Evolutionary conservation across 2,888 invertebrate genomes (phyloP), one percentile per base, ranked within the genome.

Genomic region (Amphipoea lucens): DNA sequence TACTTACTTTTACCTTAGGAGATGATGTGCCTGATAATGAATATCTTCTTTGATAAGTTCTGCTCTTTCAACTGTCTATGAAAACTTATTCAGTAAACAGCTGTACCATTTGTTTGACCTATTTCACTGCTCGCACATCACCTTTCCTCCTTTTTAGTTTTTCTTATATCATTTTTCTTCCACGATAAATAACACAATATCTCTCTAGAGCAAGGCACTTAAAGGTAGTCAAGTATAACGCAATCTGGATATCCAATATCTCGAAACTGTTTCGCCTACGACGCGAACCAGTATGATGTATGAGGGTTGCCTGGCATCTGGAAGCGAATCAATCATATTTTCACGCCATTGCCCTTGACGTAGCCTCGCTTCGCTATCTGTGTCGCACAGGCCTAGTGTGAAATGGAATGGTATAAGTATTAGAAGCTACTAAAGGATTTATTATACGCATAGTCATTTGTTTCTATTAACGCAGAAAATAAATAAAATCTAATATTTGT

Each of bases 321-420:
- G 78, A 81, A 81, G 74, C 48, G 67, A 79, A 89, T 89, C 83
- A 83, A 90, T 89, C 89, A 88, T 90, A 89, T 87, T 81, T 74
- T 79, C 86, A 76, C 83, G 60, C 83, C 80, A 87, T 90, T 90
- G 78, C 74, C 66, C 51, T 66, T 75, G 79, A 72, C 51, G 71
- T 66, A 65, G 63, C 54, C 11, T 29, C 63, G 69, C 81, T 81
- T 29, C 63, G 67, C 75, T 90, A 88, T 88, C 87, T 81, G n/a
- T 68, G 60, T 17, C 71, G 23, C 45, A 77, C 90, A 88, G 87
- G 74, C 84, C 29, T 74, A 71, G 71, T 66, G 68, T 74, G 73
- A 71, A 82, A 81, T 80, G 48, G 48, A 45, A 62, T 70, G n/a
- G 79, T 73, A n/a, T n/a, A n/a, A n/a, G 69, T 73, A 74, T 79